A percentile compares a stretch with the other conserved stretches of the same genome.
These are phyloP conservation scores for Perccottus glenii DNA, from an alignment of 2,113 vertebrate genomes.

Conservation along the genomic window DNA sequence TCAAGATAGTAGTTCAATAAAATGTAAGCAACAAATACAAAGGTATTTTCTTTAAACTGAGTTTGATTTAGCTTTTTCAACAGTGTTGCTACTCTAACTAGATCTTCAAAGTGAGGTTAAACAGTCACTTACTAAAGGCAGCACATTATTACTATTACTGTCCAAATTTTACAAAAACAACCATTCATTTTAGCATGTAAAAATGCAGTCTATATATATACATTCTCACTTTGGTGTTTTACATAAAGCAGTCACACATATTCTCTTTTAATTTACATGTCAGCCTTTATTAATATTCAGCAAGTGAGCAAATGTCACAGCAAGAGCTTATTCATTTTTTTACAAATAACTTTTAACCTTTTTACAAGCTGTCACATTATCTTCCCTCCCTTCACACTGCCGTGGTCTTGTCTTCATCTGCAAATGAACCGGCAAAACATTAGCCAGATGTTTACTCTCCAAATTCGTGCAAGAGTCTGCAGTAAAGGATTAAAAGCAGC, in stretches of 20 bases:
- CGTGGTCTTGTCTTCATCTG: conserved; percentile 32
- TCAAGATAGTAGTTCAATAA: no score
- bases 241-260: conserved; percentile 6
- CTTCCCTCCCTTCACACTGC: conserved; percentile 34
- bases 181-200: background rate
- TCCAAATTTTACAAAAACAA: no score
- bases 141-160: no score
- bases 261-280: conserved; percentile 17
- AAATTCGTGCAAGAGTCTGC: conserved; percentile 32
- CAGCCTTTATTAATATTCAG: conserved; percentile 19
- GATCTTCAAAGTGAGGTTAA: no score
- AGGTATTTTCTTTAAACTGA: no score
- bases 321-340: background rate
- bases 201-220: background rate
- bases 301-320: conserved; percentile 25
- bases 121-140: no score
- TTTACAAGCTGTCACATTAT: conserved; percentile 62
- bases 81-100: no score
- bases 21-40: no score
- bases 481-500: conserved; percentile 23
- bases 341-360: conserved; percentile 48
- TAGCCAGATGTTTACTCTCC: conserved; percentile 59
- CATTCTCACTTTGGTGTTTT: background rate
- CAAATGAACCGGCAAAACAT: conserved; percentile 58
- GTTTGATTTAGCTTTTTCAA: no score